Evolutionary conservation across 1,140 invertebrate species (phyloP).

Genomic region (Choristoneura fumiferana): DNA sequence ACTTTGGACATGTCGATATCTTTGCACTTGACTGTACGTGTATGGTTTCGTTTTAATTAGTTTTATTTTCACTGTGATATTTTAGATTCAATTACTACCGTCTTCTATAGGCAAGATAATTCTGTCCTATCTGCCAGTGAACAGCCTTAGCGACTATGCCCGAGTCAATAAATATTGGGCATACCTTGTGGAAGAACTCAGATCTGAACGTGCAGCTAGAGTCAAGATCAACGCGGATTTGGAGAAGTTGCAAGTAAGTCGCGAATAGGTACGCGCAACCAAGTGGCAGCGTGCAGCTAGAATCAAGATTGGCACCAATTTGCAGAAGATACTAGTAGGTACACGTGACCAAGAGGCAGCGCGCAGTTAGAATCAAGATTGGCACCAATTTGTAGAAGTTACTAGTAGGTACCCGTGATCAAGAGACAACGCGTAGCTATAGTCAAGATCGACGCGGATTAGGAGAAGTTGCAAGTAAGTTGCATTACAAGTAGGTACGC

Average conservation of each 20-base stretch:
- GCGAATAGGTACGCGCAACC: no score
- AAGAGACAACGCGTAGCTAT: constrained; percentile 43
- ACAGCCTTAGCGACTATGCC: constrained; percentile 48
- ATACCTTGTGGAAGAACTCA: constrained; percentile 54
- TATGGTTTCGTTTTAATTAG: no score
- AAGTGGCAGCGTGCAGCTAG: no score
- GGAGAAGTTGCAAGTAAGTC: constrained; percentile 48
- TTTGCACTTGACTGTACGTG: no score
- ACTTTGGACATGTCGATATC: no score
- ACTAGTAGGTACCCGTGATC: no score
- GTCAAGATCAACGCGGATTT: constrained; percentile 51
- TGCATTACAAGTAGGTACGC: no score
- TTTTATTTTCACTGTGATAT: background rate
- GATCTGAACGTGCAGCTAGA: constrained; percentile 42
- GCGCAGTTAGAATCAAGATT: constrained; percentile 47
- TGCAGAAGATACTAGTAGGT: no score
- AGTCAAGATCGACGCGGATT: constrained; percentile 49
- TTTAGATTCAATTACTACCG: constrained; percentile 60
- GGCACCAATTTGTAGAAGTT: constrained; percentile 51
- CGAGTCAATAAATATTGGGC: constrained; percentile 67
- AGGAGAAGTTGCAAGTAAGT: constrained; percentile 48
- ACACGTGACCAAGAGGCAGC: no score
- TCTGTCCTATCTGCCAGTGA: constrained; percentile 42
- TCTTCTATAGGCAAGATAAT: constrained; percentile 53
- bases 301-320: no score